Percentiles rank a stretch among this genome's conserved stretches.
Evolutionary conservation across 2,888 invertebrate species (phyloP).

Genomic region (Bellardia pandia): DNA sequence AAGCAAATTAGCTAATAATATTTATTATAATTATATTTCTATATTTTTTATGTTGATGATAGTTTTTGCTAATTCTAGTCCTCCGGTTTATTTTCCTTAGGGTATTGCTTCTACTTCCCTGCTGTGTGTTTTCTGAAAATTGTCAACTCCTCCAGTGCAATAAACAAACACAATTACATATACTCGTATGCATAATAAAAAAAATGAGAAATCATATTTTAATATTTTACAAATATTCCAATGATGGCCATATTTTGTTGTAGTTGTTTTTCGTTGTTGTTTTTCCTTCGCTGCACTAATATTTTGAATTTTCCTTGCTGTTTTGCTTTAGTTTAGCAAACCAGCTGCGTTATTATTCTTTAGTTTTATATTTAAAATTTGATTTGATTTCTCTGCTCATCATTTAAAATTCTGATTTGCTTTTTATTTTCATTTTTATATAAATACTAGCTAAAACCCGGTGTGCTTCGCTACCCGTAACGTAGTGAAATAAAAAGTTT

Average conservation of each 20-base stretch:
- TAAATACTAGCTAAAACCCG: too few species aligned
- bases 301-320: background rate
- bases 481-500: too few species aligned
- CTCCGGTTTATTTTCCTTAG: conserved; percentile 25
- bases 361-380: conserved; percentile 5
- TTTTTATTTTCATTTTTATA: background rate
- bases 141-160: conserved; percentile 46
- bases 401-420: conserved; percentile 29
- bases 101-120: conserved; percentile 37
- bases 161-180: conserved; percentile 28
- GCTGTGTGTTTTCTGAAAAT: conserved; percentile 53
- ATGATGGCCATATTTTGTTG: conserved; percentile 14
- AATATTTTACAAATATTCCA: conserved; percentile 12
- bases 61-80: background rate
- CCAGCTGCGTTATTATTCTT: conserved; percentile 34
- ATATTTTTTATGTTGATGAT: conserved; percentile 4
- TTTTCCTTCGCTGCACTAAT: background rate
- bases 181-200: background rate
- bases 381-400: conserved; percentile 16
- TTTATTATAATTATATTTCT: conserved; percentile 27
- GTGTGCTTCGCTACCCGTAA: too few species aligned
- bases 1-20: conserved; percentile 50
- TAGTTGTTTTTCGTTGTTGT: background rate
- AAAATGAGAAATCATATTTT: conserved; percentile 28
- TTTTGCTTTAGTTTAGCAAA: background rate